Evolutionary conservation across 2,113 vertebrate species (phyloP), one percentile per base, ranked within the genome.

Genomic region (Etia nguti): DNA sequence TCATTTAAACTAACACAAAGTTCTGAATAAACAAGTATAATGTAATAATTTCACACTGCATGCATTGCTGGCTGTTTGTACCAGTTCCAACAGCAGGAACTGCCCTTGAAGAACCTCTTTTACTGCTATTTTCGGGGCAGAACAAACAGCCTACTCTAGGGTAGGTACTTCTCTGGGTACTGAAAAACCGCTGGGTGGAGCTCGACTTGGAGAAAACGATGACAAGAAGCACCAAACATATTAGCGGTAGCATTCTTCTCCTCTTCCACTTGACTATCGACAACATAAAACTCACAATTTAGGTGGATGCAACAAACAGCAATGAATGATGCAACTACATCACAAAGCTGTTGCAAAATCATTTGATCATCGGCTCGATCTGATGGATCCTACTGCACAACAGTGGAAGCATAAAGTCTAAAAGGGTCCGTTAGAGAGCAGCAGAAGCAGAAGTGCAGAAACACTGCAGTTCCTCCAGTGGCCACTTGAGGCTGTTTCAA

Each of bases 171-270:
- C 65, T 70, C 22, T 70, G 65, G 65, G 65, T 0, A 24, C 4
- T 43, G 12, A 10, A 24, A 48, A 43, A 43, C n/a, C 43, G 1
- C n/a, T 16, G 38, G 38, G 8, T 24, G 0, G 0, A 24, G n/a
- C 38, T 70, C n/a, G 65, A 70, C 5, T 43, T 43, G 20, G n/a
- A 70, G 38, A 26, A 24, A 16, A 70, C n/a, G 5, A 70, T 70
- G 38, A 43, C 65, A 70, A 70, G 36, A 70, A 70, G 36, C 36
- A 70, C n/a, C 65, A 70, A 70, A 70, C 13, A 7, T 70, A 15
- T 1, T 41, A 68, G 62, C 4, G 4, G n/a, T 41, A 68, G 62
- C 36, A 68, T 68, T 41, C 7, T 4, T 41, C 36, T 24, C 36
- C 36, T 24, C 36, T 70, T 68, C 7, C 36, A 24, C 62, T 24